Base-by-base conservation (phyloP, 1,140 invertebrate species). In the Campoletis sonorensis region DNA sequence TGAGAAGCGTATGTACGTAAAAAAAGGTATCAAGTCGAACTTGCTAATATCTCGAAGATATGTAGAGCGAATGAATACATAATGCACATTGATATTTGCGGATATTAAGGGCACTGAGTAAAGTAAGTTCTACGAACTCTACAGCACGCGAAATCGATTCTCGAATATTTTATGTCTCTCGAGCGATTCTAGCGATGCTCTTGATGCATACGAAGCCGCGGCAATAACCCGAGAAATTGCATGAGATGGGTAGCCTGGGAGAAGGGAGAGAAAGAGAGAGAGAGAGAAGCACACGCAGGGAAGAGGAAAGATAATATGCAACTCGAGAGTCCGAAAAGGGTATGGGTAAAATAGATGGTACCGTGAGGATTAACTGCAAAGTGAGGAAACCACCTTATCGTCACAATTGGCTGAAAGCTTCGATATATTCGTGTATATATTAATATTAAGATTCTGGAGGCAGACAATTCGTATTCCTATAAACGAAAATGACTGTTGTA, bases 141-240 rank as follows among this genome's bases (percentile, higher is more conserved):
- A 7, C 23, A 26, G 23, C 61, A 27, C 61, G 61, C 61, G 61
- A 27, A 64, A 64, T 64, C 61, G n/a, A 64, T 64, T 64, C 23
- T 15, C 61, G 61, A 64, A 23, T 64, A 64, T 64, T 64, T 64
- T 64, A 64, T 64, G 61, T 13, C 61, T 64, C 61, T 64, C 61
- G n/a, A 23, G 61, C 61, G 61, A 64, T 64, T 64, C 61, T 8
- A 64, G n/a, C 61, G 61, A 64, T 26, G 61, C 61, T 64, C 61
- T 64, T 26, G 61, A 64, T 64, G 61, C 61, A 64, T 64, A 64
- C 61, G 61, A 64, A 64, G 61, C 40, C 40, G 61, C 23, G 61
- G 61, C 21, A 64, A 64, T 64, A 64, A 64, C 61, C 61, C 61
- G 61, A 64, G 61, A 64, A 64, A 64, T 64, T 64, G 61, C n/a